phyloP scores from a whole-genome alignment of 2,888 invertebrate genomes.

The Epistrophe eligans region DNA sequence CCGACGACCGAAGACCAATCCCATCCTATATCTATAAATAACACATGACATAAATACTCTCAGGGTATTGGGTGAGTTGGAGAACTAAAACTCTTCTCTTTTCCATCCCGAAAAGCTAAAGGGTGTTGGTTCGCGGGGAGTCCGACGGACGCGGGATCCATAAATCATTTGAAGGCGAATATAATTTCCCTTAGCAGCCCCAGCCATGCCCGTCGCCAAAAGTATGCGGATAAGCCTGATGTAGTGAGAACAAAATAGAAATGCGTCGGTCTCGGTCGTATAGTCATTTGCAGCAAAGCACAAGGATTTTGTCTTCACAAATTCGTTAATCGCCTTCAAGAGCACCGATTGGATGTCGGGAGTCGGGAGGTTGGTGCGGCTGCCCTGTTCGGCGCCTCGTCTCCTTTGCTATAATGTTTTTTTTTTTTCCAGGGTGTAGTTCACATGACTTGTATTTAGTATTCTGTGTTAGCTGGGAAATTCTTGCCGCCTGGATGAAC shows the following conservation, averaged over 20 bases:
- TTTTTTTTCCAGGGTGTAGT: slow-evolving; percentile 40
- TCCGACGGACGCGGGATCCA: slow-evolving; percentile 48
- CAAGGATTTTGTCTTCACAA: slow-evolving; percentile 67
- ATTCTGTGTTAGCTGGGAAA: slow-evolving; percentile 57
- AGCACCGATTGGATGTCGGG: slow-evolving; percentile 51
- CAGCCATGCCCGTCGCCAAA: slow-evolving; percentile 65
- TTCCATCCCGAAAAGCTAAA: slow-evolving; percentile 41
- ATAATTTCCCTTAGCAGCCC: slow-evolving; percentile 38
- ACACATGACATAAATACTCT: slow-evolving; percentile 69
- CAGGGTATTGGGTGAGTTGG: slow-evolving; percentile 41
- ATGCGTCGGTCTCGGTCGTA: slow-evolving; percentile 59
- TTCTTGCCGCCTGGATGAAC: slow-evolving; percentile 69
- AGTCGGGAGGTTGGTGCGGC: slow-evolving; percentile 30
- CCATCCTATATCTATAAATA: slow-evolving; percentile 70
- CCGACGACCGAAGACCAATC: slow-evolving; percentile 47
- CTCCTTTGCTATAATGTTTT: slow-evolving; percentile 5
- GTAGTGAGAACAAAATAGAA: slow-evolving; percentile 73
- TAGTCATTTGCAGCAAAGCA: slow-evolving; percentile 58
- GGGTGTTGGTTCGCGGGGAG: slow-evolving; percentile 40
- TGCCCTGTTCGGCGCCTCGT: slow-evolving; percentile 50
- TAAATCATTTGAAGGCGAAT: slow-evolving; percentile 69
- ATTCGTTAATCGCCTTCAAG: slow-evolving; percentile 70
- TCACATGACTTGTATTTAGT: slow-evolving; percentile 61
- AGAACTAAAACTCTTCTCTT: slow-evolving; percentile 29
- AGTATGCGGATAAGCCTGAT: slow-evolving; percentile 73